Percentiles rank a stretch among this genome's conserved stretches.
phyloP scores from a whole-genome alignment of 2,113 vertebrate species.

The Cephalopterus ornatus region DNA sequence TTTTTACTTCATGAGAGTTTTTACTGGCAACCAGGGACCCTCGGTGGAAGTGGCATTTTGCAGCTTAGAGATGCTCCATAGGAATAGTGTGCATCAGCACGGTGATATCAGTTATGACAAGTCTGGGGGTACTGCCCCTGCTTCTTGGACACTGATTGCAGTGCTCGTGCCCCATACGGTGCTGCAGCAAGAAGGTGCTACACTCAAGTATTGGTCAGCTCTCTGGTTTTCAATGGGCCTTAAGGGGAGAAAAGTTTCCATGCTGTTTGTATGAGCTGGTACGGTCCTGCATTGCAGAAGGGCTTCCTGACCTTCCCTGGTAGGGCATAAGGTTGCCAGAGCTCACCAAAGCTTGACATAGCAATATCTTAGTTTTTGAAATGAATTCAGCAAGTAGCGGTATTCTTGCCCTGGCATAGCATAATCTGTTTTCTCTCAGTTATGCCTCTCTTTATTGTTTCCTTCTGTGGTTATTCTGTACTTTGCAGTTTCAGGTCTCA shows the following conservation, averaged over 20 bases:
- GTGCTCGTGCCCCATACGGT: accelerated
- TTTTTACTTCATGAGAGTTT: not conserved
- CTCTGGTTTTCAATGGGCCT: not conserved
- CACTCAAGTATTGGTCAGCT: not conserved
- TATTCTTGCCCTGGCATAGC: not conserved
- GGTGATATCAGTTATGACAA: not conserved
- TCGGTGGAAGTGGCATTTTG: not conserved
- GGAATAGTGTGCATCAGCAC: not conserved
- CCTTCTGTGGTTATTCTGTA: not conserved
- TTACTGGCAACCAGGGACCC: not conserved
- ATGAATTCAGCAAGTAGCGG: not conserved
- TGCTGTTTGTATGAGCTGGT: not conserved
- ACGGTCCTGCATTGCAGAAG: not conserved
- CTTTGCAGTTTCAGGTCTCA: not conserved
- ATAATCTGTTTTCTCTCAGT: not conserved
- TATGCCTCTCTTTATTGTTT: not conserved
- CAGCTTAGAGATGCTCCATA: not conserved
- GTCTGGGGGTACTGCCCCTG: not conserved
- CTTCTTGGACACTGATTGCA: not conserved
- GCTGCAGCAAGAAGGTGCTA: not conserved
- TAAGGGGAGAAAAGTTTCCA: not conserved
- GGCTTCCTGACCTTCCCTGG: accelerated
- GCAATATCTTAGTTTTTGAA: not conserved
- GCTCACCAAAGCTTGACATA: not conserved
- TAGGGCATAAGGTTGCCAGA: not conserved